Conservation (phyloP, 2,113 vertebrate species). For the Onychostoma macrolepis region DNA sequence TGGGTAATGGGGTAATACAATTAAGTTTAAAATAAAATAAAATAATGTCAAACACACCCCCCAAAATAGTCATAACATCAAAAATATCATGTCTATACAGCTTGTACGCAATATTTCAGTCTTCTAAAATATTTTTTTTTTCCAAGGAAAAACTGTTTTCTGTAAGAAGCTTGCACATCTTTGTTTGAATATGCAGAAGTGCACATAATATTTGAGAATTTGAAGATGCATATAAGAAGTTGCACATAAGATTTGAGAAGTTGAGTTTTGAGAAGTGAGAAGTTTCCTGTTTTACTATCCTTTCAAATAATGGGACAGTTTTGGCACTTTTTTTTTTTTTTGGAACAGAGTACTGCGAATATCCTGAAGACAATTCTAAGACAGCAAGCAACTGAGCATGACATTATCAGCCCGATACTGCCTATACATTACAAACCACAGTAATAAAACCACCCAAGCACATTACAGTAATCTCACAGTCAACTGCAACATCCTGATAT, state of each 20-base stretch:
- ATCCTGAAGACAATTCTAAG: not conserved
- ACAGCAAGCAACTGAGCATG: not conserved
- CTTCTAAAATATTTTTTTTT: no score
- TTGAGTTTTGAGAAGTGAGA: not conserved
- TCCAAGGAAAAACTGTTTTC: no score
- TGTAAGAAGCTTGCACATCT: no score
- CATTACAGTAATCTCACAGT: not conserved
- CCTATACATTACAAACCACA: slow-evolving; percentile 9
- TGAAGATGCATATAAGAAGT: no score
- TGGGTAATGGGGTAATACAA: not conserved
- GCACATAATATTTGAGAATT: not conserved
- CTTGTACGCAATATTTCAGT: no score
- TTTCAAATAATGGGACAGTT: not conserved
- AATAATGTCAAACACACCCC: not conserved
- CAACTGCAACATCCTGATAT: not conserved
- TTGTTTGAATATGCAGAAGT: not conserved
- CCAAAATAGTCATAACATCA: no score
- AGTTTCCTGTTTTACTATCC: not conserved
- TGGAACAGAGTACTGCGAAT: not conserved
- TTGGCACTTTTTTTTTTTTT: not conserved
- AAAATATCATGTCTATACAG: no score
- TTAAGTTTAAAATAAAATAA: not conserved
- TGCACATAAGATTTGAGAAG: not conserved
- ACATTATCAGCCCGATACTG: not conserved
- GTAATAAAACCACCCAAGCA: slow-evolving; percentile 16